Percentiles rank a stretch among this genome's conserved stretches.
phyloP scores from a whole-genome alignment of 2,113 vertebrate species.

The Pogona vitticeps region DNA sequence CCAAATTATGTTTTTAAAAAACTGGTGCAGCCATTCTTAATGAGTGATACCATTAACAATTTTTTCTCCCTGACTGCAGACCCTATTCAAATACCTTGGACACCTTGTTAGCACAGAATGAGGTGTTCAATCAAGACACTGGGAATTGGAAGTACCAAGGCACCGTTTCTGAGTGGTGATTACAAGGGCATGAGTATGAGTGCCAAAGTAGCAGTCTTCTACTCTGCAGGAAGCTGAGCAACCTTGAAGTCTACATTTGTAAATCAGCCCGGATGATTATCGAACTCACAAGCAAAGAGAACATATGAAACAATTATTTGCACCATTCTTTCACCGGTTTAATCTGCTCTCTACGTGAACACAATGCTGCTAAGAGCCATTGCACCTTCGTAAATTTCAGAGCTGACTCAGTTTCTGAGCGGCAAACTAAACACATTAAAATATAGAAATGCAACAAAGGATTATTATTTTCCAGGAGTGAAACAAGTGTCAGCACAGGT shows the following conservation, averaged over 20 bases:
- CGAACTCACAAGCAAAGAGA: conserved; percentile 91
- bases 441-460: conserved; percentile 54
- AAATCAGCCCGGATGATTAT: conserved; percentile 99
- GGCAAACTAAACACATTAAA: conserved; percentile 54
- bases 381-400: conserved; percentile 70
- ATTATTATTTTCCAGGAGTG: conserved; percentile 56
- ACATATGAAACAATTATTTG: conserved; percentile 85
- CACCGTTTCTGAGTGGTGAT: conserved; percentile 96
- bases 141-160: conserved; percentile 89
- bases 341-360: conserved; percentile 82
- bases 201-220: conserved; percentile 93
- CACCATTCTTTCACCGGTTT: conserved; percentile 78
- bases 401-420: conserved; percentile 56
- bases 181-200: conserved; percentile 92
- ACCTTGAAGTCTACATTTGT: conserved; percentile 99
- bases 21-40: conserved; percentile 79
- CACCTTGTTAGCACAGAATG: conserved; percentile 98
- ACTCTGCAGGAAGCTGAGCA: conserved; percentile 97
- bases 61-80: conserved; percentile 71
- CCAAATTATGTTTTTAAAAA: conserved; percentile 82
- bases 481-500: conserved; percentile 52
- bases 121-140: conserved; percentile 98
- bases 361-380: conserved; percentile 70
- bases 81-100: conserved; percentile 84
- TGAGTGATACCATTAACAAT: conserved; percentile 83